Percentiles rank a stretch among this genome's conserved stretches.
These are phyloP conservation scores for Hystrix cristata DNA, from an alignment of 2,113 vertebrate species.

Conservation along the genomic window DNA sequence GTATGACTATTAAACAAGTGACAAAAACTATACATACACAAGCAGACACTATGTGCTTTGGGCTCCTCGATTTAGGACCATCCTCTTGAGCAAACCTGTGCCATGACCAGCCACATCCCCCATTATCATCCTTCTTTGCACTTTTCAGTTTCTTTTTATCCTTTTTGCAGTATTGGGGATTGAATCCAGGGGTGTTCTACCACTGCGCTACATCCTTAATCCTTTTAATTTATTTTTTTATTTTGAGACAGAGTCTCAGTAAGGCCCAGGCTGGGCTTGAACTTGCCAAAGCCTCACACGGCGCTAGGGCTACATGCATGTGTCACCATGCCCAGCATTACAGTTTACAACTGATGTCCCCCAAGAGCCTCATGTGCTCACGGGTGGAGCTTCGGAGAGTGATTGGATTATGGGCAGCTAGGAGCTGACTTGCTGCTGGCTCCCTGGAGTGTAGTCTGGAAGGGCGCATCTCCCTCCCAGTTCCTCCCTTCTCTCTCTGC, in stretches of 20 bases:
- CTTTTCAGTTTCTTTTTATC: neutral
- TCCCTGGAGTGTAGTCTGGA: neutral
- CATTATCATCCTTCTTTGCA: neutral
- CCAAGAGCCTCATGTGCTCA: neutral
- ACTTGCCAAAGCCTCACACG: neutral
- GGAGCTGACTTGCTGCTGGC: neutral
- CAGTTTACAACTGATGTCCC: neutral
- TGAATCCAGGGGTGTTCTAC: neutral
- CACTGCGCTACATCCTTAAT: neutral
- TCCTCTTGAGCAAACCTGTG: neutral
- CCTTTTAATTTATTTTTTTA: neutral
- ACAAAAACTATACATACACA: neutral
- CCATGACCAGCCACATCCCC: neutral
- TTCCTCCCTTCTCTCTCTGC: neutral
- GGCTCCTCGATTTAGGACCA: neutral
- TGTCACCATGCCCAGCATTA: neutral
- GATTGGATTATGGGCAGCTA: neutral
- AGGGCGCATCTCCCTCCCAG: neutral
- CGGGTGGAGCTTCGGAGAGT: neutral
- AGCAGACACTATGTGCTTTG: neutral
- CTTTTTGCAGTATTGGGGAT: neutral
- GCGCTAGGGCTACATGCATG: neutral
- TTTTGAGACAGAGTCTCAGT: neutral
- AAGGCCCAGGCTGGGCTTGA: neutral
- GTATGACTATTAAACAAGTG: slow-evolving; percentile 29